phyloP scores from a whole-genome alignment of 1,140 invertebrate genomes.

The Drosophila gunungcola region DNA sequence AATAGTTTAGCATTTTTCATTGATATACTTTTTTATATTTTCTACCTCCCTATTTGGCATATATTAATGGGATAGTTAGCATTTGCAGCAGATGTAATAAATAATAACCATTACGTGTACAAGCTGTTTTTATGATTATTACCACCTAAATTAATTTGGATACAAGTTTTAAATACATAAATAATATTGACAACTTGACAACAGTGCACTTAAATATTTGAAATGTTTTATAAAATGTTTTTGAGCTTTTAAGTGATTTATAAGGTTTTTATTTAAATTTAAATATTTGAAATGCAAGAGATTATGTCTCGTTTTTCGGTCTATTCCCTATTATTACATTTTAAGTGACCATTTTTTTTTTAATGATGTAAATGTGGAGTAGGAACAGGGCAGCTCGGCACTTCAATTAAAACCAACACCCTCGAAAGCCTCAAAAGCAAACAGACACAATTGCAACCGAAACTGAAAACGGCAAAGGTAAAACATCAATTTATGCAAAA shows the following conservation, averaged over 20 bases:
- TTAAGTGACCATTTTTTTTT: background rate
- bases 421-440: background rate
- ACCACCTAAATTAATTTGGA: background rate
- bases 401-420: conserved; percentile 48
- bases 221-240: too few species aligned
- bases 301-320: too few species aligned
- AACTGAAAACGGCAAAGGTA: conserved; percentile 20
- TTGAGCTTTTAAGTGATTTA: too few species aligned
- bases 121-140: background rate
- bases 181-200: background rate
- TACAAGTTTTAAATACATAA: background rate
- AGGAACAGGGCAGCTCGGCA: conserved; percentile 8
- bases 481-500: conserved; percentile 78
- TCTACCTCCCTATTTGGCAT: too few species aligned
- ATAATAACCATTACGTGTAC: background rate
- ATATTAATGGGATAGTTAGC: background rate
- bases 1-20: background rate
- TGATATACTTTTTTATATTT: too few species aligned
- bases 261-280: background rate
- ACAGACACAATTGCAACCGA: conserved; percentile 14
- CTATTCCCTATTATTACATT: too few species aligned
- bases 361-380: background rate
- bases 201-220: background rate
- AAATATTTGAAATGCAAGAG: background rate
- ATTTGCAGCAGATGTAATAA: background rate